Conservation (phyloP, 2,113 vertebrate species). For the human (Homo sapiens) region GRCh38 chr14:102882501-102883000, state of each 20-base stretch:
- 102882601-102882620: background rate
- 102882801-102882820: background rate
- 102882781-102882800: background rate
- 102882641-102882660: background rate
- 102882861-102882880: background rate
- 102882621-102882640: background rate
- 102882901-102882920: background rate
- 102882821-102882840: background rate
- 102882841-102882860: background rate
- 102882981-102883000: background rate
- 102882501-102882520: background rate
- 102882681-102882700: background rate
- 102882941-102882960: background rate
- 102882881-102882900: background rate
- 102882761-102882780: background rate
- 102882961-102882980: background rate
- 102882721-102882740: no score
- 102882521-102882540: background rate
- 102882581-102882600: rapidly evolving
- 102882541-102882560: background rate
- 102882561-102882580: background rate
- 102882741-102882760: rapidly evolving
- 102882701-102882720: background rate
- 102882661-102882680: background rate
- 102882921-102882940: background rate